Conservation (phyloP, 2,888 invertebrate species). For the Dasysyrphus albostriatus region DNA sequence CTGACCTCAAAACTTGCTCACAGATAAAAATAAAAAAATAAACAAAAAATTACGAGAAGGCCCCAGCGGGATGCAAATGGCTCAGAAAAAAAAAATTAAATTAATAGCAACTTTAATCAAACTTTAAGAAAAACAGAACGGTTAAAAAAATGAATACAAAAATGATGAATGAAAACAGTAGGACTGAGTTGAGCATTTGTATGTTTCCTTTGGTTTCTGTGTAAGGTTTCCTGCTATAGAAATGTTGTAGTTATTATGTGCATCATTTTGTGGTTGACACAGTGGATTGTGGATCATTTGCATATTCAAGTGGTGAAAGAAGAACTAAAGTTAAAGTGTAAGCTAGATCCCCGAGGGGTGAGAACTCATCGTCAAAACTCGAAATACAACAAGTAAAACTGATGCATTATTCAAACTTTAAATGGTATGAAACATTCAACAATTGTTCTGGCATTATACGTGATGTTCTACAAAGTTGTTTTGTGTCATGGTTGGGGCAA, state of each 20-base stretch:
- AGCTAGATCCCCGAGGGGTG: constrained; percentile 7
- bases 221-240: constrained; percentile 6
- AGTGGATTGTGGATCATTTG: constrained; percentile 16
- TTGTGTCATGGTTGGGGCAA: not conserved
- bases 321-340: constrained; percentile 19
- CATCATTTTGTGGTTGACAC: constrained; percentile 28
- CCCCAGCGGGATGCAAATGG: constrained; percentile 6
- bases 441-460: constrained; percentile 20
- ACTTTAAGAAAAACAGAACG: constrained; percentile 12
- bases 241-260: constrained; percentile 12
- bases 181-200: not conserved
- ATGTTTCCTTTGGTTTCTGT: not conserved
- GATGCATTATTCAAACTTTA: constrained; percentile 28
- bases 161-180: not conserved
- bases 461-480: not conserved
- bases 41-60: not conserved
- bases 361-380: constrained; percentile 1
- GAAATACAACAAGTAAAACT: constrained; percentile 24
- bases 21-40: not conserved
- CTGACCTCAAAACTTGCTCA: constrained; percentile 24
- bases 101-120: constrained; percentile 30
- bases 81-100: constrained; percentile 21
- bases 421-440: constrained; percentile 19
- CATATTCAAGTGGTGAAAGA: constrained; percentile 32
- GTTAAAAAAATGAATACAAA: not conserved